Evolutionary conservation across 2,797 vertebrate species (phyloP), one percentile per base, ranked within the genome.

Genomic region (Pipistrellus pipistrellus): DNA sequence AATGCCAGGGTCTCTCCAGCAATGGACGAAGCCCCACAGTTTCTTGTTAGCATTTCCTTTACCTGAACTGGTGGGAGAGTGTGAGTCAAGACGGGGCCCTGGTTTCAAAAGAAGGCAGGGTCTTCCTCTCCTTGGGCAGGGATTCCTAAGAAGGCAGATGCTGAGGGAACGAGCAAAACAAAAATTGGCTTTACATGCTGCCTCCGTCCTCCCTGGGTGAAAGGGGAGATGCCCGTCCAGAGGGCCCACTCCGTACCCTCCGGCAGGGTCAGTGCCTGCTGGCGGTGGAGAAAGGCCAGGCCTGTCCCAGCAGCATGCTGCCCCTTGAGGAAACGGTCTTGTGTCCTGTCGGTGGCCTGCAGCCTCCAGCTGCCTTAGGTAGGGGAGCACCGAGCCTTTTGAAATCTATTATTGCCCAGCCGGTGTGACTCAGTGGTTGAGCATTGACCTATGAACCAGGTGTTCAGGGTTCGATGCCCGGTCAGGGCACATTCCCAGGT

Each of bases 91-190:
- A 83, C 23, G 35, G 77, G 11, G 76, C 80, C 41, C 41, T 94
- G 55, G 23, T 80, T 82, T 95, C 59, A 30, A n/a, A 91, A 85
- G 77, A 78, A 80, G 25, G 57, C 57, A 21, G 57, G 27, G 27
- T 27, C 25, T 25, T 59, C 12, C 78, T 89, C 41, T 38, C 75
- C 41, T 82, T n/a, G 62, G 44, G 51, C 62, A 77, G 32, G 62
- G n/a, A 68, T 17, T 48, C 46, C 46, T 71, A 41, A 30, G 77
- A 25, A 89, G 89, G 71, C 14, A 17, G 92, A 15, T 46, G 92
- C 68, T 86, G 55, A 7, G 7, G 59, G 55, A 68, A 89, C 82
- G 30, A 66, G 41, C 18, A 8, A 66, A 66, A 41, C 4, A 64
- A 69, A 85, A 71, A 27, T 23, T 0, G 12, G 38, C 25, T 62